Evolutionary conservation across 2,113 vertebrate species (phyloP).

Genomic region (Nettapus auritus): DNA sequence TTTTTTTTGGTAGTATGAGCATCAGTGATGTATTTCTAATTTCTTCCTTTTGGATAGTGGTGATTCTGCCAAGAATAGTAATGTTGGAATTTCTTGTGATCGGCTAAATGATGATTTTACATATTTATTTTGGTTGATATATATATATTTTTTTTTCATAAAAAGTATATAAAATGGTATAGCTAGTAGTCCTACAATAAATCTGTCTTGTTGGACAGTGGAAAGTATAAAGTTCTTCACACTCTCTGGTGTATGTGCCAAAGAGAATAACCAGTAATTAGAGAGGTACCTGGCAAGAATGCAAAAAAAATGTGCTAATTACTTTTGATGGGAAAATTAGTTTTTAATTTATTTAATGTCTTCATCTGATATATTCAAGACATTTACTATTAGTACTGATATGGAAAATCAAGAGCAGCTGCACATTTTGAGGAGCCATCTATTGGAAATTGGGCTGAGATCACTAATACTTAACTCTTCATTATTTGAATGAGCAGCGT

Average conservation of each 20-base stretch:
- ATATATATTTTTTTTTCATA: background rate
- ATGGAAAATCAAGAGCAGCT: conserved; percentile 14
- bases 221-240: background rate
- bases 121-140: background rate
- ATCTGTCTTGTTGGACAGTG: background rate
- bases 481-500: background rate
- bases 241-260: background rate
- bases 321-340: conserved; percentile 26
- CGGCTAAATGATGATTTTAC: background rate
- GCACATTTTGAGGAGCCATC: background rate
- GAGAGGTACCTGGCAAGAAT: conserved; percentile 17
- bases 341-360: conserved; percentile 39
- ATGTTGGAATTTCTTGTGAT: background rate
- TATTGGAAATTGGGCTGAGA: background rate
- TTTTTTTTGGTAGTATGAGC: background rate
- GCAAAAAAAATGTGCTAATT: conserved; percentile 4
- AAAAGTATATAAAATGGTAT: background rate
- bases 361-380: conserved; percentile 15
- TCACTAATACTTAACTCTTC: background rate
- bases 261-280: background rate
- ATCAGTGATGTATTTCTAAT: background rate
- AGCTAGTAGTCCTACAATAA: background rate
- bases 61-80: conserved; percentile 2
- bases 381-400: conserved; percentile 5
- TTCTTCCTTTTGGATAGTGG: background rate